phyloP scores from a whole-genome alignment of 2,797 vertebrate genomes.

The Chaunax sp. region DNA sequence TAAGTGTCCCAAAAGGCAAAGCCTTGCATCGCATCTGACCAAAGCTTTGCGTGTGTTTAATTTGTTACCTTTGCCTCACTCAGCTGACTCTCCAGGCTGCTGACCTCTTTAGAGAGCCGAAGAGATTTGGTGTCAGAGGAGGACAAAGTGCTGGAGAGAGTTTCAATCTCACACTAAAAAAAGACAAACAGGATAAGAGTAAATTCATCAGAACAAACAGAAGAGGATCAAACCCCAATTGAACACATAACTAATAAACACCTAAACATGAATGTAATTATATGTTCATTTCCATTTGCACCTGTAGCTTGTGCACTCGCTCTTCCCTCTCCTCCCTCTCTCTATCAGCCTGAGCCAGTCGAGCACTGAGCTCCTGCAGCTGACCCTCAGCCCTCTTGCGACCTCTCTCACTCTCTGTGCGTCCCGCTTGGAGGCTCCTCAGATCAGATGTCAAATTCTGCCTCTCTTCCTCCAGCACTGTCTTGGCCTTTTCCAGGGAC shows the following conservation, averaged over 20 bases:
- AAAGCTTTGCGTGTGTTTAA: constrained; percentile 40
- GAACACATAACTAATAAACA: background rate
- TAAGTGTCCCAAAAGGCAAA: background rate
- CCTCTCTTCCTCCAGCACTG: constrained; percentile 87
- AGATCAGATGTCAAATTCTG: constrained; percentile 84
- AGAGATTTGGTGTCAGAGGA: constrained; percentile 88
- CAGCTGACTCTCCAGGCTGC: constrained; percentile 88
- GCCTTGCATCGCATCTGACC: background rate
- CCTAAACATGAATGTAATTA: background rate
- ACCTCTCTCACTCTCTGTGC: constrained; percentile 88
- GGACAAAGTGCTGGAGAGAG: constrained; percentile 81
- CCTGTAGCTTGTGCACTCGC: constrained; percentile 88
- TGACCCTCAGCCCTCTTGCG: constrained; percentile 89
- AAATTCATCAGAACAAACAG: constrained; percentile 1
- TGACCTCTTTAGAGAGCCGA: constrained; percentile 88
- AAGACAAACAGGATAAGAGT: constrained; percentile 1
- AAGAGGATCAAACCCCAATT: background rate
- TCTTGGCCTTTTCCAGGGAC: constrained; percentile 89
- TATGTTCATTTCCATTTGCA: constrained; percentile 45
- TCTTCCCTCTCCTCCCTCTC: constrained; percentile 86
- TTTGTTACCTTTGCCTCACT: constrained; percentile 88
- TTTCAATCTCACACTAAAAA: constrained; percentile 88
- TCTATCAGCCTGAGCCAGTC: constrained; percentile 85
- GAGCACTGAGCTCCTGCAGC: constrained; percentile 87
- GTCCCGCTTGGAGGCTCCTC: constrained; percentile 83